Evolutionary conservation across 2,113 vertebrate species (phyloP).

Genomic region (Anseranas semipalmata): DNA sequence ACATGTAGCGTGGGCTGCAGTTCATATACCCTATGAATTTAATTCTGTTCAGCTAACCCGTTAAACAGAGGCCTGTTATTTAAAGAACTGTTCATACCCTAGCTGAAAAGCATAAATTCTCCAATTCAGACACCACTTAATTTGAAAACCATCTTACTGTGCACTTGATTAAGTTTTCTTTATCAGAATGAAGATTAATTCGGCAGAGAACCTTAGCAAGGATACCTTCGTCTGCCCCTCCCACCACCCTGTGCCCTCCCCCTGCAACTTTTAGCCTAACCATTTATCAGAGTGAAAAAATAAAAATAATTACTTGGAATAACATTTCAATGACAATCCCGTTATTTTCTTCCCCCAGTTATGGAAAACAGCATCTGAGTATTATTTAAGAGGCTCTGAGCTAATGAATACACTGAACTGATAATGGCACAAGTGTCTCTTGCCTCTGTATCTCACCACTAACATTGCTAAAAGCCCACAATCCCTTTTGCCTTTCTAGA

Average conservation of each 20-base stretch:
- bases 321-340: not conserved
- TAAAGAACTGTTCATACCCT: not conserved
- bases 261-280: not conserved
- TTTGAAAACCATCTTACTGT: not conserved
- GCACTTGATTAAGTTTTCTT: not conserved
- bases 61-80: not conserved
- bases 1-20: not conserved
- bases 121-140: not conserved
- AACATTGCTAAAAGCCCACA: not conserved
- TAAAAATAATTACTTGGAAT: constrained; percentile 4
- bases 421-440: not conserved
- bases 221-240: not conserved
- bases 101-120: constrained; percentile 13
- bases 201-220: not conserved
- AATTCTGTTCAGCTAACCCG: not conserved
- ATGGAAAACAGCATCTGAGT: not conserved
- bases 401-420: constrained; percentile 12
- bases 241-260: not conserved
- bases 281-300: constrained; percentile 6
- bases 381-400: not conserved
- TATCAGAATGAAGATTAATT: not conserved
- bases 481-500: not conserved
- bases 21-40: not conserved
- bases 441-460: not conserved
- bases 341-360: not conserved